A percentile compares a stretch with the other conserved stretches of the same genome.
These are phyloP conservation scores for Grammomys dolichurus DNA, from an alignment of 2,113 vertebrate species.

Conservation along the genomic window DNA sequence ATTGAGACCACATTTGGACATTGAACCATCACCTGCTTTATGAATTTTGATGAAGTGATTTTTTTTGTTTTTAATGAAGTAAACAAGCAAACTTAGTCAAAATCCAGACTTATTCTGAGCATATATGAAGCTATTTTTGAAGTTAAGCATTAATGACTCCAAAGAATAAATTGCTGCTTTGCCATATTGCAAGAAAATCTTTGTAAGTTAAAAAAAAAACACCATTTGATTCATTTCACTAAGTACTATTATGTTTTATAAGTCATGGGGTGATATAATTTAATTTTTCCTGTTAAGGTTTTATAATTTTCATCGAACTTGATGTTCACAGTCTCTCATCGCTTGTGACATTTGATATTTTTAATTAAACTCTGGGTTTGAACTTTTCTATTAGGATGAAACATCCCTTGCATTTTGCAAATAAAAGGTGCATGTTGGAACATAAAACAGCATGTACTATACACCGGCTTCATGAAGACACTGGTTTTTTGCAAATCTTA, in stretches of 20 bases:
- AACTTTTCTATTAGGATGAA: slow-evolving; percentile 5
- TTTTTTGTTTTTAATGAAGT: neutral
- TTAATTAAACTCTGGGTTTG: neutral
- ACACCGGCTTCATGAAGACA: neutral
- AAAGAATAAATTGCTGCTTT: slow-evolving; percentile 16
- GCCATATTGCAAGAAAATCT: neutral
- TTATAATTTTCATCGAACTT: slow-evolving; percentile 51
- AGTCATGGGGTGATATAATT: slow-evolving; percentile 51
- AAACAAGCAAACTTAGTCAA: slow-evolving; percentile 41
- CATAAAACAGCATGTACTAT: neutral
- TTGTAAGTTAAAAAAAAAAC: slow-evolving; percentile 28
- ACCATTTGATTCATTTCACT: slow-evolving; percentile 47
- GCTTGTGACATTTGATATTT: slow-evolving; percentile 60
- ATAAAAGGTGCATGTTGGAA: neutral
- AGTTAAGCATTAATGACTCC: slow-evolving; percentile 51
- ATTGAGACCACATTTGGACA: neutral
- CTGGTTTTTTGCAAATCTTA: neutral
- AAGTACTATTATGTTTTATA: slow-evolving; percentile 62
- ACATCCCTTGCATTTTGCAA: slow-evolving; percentile 11
- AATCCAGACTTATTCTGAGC: neutral
- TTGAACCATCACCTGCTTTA: neutral
- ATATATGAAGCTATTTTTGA: slow-evolving; percentile 48
- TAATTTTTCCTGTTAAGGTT: slow-evolving; percentile 48
- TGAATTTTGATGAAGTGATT: slow-evolving; percentile 30
- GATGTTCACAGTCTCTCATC: slow-evolving; percentile 7